These are phyloP conservation scores for Meteorus colon DNA, from an alignment of 2,888 invertebrate genomes.

Conservation along the genomic window DNA sequence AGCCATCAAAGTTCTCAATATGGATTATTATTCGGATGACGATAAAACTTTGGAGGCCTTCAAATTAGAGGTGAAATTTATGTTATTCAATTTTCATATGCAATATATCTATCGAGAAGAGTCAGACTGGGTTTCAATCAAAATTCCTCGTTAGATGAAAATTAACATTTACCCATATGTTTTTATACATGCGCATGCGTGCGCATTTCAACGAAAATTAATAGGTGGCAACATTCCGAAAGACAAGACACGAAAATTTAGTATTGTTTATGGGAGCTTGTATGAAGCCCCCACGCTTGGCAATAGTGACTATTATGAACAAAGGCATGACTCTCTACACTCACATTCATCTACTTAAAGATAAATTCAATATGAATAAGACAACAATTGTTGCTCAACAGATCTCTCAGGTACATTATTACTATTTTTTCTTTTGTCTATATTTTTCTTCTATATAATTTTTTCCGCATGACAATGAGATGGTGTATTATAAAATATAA, in stretches of 20 bases:
- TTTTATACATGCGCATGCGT: neutral
- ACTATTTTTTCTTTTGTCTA: neutral
- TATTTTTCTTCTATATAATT: neutral
- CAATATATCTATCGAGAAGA: neutral
- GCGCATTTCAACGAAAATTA: slow-evolving; percentile 11
- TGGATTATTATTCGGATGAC: slow-evolving; percentile 91
- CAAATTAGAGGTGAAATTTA: slow-evolving; percentile 85
- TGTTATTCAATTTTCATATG: neutral
- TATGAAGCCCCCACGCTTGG: slow-evolving; percentile 96
- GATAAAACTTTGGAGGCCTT: slow-evolving; percentile 93
- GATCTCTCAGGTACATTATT: slow-evolving; percentile 87
- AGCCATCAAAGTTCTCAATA: slow-evolving; percentile 95
- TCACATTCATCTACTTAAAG: slow-evolving; percentile 92
- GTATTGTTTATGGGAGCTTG: slow-evolving; percentile 99
- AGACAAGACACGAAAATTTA: slow-evolving; percentile 98
- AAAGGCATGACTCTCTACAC: slow-evolving; percentile 96
- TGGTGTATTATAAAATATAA: too few relatives aligned
- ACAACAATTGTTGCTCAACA: slow-evolving; percentile 96
- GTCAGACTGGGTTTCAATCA: too few relatives aligned
- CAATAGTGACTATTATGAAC: slow-evolving; percentile 97
- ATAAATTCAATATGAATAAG: slow-evolving; percentile 95
- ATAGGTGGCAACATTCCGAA: slow-evolving; percentile 94
- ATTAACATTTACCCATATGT: neutral
- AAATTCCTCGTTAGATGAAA: neutral
- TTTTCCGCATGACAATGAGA: too few relatives aligned